These are phyloP conservation scores for Catharus ustulatus DNA, from an alignment of 2,797 vertebrate genomes.

Conservation along the genomic window DNA sequence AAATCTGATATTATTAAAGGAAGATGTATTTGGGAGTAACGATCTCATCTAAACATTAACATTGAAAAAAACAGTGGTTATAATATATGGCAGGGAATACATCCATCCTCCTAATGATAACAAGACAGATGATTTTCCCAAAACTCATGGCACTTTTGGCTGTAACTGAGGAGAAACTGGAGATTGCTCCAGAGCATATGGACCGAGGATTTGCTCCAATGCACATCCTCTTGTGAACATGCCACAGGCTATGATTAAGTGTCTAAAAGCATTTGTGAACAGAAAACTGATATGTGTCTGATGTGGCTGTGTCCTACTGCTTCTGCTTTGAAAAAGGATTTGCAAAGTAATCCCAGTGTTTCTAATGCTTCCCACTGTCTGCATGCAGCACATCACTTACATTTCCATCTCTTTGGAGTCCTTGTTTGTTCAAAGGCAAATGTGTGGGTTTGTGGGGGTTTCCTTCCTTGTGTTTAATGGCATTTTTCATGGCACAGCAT, in stretches of 20 bases:
- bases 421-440: background rate
- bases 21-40: background rate
- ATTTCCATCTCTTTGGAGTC: background rate
- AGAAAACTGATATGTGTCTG: background rate
- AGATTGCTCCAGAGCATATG: constrained; percentile 46
- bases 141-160: constrained; percentile 22
- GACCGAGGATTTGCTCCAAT: background rate
- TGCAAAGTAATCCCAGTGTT: background rate
- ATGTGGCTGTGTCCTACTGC: background rate
- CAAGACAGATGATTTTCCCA: constrained; percentile 4
- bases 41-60: constrained; percentile 9
- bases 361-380: background rate
- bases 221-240: background rate
- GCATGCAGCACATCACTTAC: background rate
- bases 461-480: background rate
- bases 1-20: background rate
- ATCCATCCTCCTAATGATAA: background rate
- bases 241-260: constrained; percentile 10
- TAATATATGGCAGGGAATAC: background rate
- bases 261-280: constrained; percentile 1
- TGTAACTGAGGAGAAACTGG: background rate
- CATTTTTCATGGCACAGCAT: background rate
- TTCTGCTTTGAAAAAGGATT: constrained; percentile 36
- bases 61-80: background rate
- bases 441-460: background rate